Evolutionary conservation across 1,140 invertebrate species (phyloP), one percentile per base, ranked within the genome.

Genomic region (Diplogasteroides magnus): DNA sequence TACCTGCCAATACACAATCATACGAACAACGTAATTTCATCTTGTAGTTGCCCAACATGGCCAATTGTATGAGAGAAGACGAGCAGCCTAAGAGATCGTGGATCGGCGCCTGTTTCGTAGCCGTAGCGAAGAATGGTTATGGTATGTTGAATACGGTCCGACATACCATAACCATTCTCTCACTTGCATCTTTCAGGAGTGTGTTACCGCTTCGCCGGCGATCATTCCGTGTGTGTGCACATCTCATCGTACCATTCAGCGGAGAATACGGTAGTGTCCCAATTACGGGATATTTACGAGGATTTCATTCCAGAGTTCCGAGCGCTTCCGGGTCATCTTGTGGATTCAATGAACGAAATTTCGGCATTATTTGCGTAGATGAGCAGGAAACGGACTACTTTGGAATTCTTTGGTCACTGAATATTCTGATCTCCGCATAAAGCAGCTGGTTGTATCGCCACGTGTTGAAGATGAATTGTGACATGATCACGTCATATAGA

Each of bases 161-260:
- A n/a, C n/a, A n/a, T n/a, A n/a, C n/a, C n/a, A n/a, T n/a, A n/a
- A n/a, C n/a, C n/a, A n/a, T n/a, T n/a, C n/a, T n/a, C 11, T n/a
- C n/a, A n/a, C n/a, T n/a, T n/a, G n/a, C n/a, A n/a, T n/a, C n/a
- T n/a, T n/a, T n/a, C n/a, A n/a, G 76, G 76, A 57, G 61, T 77
- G 14, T 78, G 77, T 48, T 77, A 77, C 61, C 68, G 77, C 23
- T 77, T 76, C 61, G 72, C 63, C n/a, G 76, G 76, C 26, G 73
- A 78, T 56, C 68, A 73, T 26, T 56, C 68, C 2, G 78, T 77
- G 13, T 32, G 57, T 28, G 31, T 32, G 19, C 68, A 69, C 37
- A 69, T 69, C 23, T 63, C 60, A 11, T 69, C 68, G 1, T 69
- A 63, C 56, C 37, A 63, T n/a, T 63, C 60, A n/a, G n/a, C n/a